Evolutionary conservation across 2,797 vertebrate genomes (phyloP), one percentile per base, ranked within the genome.

Genomic region (Leuciscus waleckii): DNA sequence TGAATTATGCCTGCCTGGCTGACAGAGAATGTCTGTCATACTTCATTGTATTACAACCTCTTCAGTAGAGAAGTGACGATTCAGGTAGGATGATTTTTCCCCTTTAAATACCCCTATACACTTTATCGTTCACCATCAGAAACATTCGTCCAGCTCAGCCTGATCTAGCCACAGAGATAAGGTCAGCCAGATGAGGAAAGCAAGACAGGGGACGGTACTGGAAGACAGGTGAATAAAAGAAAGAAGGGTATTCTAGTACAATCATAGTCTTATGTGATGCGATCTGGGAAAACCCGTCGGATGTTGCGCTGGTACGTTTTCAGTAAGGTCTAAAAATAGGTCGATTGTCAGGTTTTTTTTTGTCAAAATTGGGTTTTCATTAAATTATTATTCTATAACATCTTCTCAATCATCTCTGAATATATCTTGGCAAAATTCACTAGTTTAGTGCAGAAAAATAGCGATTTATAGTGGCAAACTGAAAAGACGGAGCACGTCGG

Each of bases 21-120:
- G 92, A 93, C 93, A 92, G 89, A 89, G 88, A 93, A 89, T 54
- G 90, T 92, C 92, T 92, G 93, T 93, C 92, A 89, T 92, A 90
- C 91, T 93, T 91, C 88, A 93, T 94, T 93, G 93, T 89, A 91
- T 90, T 92, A 91, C 92, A 81, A 5, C 39, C 32, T 81, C 32
- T 70, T 69, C 79, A 69, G 65, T 5, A 37, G 65, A 69, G 65
- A 69, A 81, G 32, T 37, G 29, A 23, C 0, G 0, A 51, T 81
- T 7, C 43, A 81, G 29, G 65, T 54, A 37, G 1, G 2, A 51
- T 37, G 21, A 78, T 68, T 69, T 73, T 74, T 35, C 63, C 54
- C 29, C 54, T 21, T 65, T 46, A 19, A 79, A 80, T 37, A 11
- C 65, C 32, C 81, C 26, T 4, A 69, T 32, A 79, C 88, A 80